A percentile compares a stretch with the other conserved stretches of the same genome.
Evolutionary conservation across 2,113 vertebrate species (phyloP).

Genomic region (Lophotis ruficrista): DNA sequence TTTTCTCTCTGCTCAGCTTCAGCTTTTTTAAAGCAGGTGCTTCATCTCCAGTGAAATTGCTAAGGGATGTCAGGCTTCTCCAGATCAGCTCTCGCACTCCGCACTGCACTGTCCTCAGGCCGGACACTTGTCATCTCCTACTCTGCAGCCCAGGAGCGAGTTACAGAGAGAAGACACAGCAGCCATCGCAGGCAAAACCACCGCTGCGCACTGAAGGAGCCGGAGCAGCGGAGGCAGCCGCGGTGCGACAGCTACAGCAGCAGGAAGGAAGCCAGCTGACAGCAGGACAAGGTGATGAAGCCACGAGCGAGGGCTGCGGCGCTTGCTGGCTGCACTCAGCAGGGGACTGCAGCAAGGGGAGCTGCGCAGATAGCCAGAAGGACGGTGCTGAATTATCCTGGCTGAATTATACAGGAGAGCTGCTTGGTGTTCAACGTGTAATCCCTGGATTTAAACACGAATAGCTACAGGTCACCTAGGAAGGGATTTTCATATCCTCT

Average conservation of each 20-base stretch:
- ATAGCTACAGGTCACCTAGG: no score
- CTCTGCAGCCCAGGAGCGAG: not conserved
- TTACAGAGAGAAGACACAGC: not conserved
- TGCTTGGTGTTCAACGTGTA: not conserved
- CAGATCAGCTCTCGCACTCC: not conserved
- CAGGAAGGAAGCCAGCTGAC: not conserved
- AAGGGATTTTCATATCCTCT: not conserved
- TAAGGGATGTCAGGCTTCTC: not conserved
- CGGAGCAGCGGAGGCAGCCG: no score
- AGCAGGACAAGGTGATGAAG: not conserved
- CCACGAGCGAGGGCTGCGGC: accelerated
- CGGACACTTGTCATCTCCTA: not conserved
- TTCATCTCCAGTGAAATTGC: not conserved
- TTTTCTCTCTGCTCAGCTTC: not conserved
- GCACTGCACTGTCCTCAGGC: not conserved
- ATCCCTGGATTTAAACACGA: not conserved
- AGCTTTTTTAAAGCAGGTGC: not conserved
- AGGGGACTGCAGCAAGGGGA: not conserved
- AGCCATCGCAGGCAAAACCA: not conserved
- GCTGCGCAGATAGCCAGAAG: accelerated
- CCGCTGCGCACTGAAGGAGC: accelerated
- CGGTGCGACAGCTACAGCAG: not conserved
- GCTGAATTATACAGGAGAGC: not conserved
- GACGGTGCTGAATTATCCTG: not conserved
- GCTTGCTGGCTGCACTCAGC: not conserved